Conservation (phyloP, 2,888 invertebrate genomes). For the Caenorhabditis sp. region DNA sequence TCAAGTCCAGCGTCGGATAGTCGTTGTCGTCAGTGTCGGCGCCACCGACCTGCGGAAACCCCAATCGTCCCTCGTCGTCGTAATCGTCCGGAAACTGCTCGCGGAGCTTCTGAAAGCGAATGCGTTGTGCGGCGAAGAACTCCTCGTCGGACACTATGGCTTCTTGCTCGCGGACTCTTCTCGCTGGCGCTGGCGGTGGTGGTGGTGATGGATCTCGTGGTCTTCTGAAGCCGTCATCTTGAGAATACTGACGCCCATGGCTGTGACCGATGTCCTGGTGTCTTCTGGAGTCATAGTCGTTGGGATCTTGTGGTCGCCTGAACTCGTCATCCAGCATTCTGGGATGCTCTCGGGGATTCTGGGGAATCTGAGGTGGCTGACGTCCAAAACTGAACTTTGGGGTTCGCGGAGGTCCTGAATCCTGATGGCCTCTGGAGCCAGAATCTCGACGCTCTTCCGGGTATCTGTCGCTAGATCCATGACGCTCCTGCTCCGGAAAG, state of each 20-base stretch:
- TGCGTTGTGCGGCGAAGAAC: not conserved
- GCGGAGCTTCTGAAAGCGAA: not conserved
- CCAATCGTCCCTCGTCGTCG: conserved; percentile 11
- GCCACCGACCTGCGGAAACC: conserved; percentile 29
- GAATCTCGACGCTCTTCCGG: not conserved
- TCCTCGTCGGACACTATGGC: conserved; percentile 21
- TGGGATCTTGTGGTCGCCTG: not conserved
- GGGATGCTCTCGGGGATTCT: no score
- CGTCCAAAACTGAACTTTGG: not conserved
- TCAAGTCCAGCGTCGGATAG: not conserved
- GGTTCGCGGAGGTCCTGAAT: not conserved
- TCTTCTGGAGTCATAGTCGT: not conserved
- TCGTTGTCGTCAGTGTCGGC: conserved; percentile 13
- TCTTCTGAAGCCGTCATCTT: not conserved
- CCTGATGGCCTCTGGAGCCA: not conserved
- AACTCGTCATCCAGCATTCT: no score
- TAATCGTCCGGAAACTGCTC: no score
- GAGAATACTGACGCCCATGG: no score
- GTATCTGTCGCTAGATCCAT: no score
- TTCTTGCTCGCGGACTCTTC: no score
- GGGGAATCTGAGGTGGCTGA: no score
- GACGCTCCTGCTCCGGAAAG: no score
- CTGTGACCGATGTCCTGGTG: not conserved
- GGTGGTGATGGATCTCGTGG: not conserved
- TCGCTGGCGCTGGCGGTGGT: no score